phyloP scores from a whole-genome alignment of 1,140 invertebrate species.

The Lasioglossum albipes region DNA sequence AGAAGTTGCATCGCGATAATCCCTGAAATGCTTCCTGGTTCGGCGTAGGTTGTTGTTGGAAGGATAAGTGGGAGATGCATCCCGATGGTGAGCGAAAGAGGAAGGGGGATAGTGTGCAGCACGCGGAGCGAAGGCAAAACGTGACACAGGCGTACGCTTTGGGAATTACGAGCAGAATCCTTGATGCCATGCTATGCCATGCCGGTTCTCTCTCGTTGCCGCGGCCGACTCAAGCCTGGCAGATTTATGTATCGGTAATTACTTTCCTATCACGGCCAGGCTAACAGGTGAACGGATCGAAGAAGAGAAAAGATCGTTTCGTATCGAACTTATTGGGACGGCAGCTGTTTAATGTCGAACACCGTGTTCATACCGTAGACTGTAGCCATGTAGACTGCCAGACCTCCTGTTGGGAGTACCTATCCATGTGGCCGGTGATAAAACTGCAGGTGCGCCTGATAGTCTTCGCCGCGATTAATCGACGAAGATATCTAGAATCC shows the following conservation, averaged over 20 bases:
- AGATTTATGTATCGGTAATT: conserved; percentile 65
- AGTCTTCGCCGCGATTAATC: conserved; percentile 53
- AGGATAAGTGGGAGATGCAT: background rate
- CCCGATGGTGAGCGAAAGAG: too few relatives aligned
- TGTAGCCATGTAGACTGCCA: background rate
- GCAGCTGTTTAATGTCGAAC: conserved; percentile 23
- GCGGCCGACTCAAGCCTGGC: conserved; percentile 19
- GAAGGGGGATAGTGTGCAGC: background rate
- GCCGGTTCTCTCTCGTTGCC: conserved; percentile 5
- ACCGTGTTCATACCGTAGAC: conserved; percentile 21
- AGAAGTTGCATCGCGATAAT: conserved; percentile 50
- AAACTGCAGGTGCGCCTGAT: conserved; percentile 51
- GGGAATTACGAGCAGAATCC: conserved; percentile 48
- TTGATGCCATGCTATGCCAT: background rate
- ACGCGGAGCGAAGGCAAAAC: conserved; percentile 18
- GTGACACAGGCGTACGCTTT: conserved; percentile 46
- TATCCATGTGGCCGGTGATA: conserved; percentile 48
- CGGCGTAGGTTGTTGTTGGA: background rate
- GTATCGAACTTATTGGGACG: conserved; percentile 30
- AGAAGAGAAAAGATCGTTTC: conserved; percentile 44
- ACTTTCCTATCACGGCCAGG: conserved; percentile 51
- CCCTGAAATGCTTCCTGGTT: conserved; percentile 54
- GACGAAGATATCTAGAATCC: conserved; percentile 33
- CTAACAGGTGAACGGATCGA: conserved; percentile 38
- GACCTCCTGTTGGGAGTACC: conserved; percentile 50